Conservation (phyloP, 2,888 invertebrate genomes). For the Tipula lateralis region DNA sequence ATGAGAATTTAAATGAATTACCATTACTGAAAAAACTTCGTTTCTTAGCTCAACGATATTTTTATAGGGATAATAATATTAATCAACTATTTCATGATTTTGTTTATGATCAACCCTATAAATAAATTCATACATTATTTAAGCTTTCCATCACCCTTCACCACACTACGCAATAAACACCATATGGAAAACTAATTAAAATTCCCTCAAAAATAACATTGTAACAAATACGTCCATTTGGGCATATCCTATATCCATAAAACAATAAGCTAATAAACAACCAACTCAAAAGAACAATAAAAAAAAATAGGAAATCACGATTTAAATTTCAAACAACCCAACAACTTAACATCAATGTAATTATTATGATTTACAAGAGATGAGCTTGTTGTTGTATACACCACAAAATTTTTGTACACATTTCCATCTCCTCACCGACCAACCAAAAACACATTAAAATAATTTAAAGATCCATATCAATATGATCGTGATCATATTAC, state of each 20-base stretch:
- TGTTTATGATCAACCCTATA: too few relatives aligned
- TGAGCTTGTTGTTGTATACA: background rate
- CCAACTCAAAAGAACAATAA: background rate
- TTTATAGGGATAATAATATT: too few relatives aligned
- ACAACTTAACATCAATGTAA: background rate
- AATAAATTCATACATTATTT: background rate
- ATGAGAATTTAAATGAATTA: too few relatives aligned
- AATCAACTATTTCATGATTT: too few relatives aligned
- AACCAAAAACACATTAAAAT: background rate
- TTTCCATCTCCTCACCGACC: background rate
- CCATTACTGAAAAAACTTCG: too few relatives aligned
- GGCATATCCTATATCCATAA: background rate
- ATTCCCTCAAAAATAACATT: background rate
- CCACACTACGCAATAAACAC: background rate
- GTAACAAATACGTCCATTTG: background rate
- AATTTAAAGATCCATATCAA: background rate
- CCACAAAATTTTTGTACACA: background rate
- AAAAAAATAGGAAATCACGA: background rate
- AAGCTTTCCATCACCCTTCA: background rate
- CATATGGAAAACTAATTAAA: background rate
- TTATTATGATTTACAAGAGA: constrained; percentile 11
- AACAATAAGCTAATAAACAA: background rate
- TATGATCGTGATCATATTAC: constrained; percentile 11
- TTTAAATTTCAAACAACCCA: background rate
- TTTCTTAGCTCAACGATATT: too few relatives aligned